These are phyloP conservation scores for Lysiphlebus fabarum DNA, from an alignment of 1,140 invertebrate species.

Conservation along the genomic window DNA sequence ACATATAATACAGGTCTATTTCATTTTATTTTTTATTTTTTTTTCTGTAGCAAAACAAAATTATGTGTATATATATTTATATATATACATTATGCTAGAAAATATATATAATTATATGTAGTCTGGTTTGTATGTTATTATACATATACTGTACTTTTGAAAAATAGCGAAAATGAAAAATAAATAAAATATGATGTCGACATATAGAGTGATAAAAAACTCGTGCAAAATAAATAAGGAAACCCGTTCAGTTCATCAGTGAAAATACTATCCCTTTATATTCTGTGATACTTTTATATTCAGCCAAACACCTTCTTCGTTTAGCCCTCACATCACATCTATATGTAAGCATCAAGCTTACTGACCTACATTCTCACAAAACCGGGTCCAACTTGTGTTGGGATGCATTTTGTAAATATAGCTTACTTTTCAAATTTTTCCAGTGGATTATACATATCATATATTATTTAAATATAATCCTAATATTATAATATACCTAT, in stretches of 20 bases:
- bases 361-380: conserved; percentile 53
- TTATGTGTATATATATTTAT: no score
- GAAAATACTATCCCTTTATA: conserved; percentile 27
- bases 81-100: no score
- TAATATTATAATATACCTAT: no score
- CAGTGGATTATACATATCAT: no score
- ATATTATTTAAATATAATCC: no score
- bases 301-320: conserved; percentile 23
- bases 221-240: conserved; percentile 34
- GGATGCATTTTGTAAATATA: conserved; percentile 9
- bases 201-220: conserved; percentile 23
- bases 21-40: no score
- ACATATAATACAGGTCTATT: conserved; percentile 27
- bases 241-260: conserved; percentile 51
- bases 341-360: conserved; percentile 34
- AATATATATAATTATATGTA: no score
- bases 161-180: conserved; percentile 22
- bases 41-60: no score
- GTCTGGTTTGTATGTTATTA: no score
- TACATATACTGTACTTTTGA: no score
- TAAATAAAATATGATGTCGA: conserved; percentile 31
- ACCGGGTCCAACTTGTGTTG: conserved; percentile 37
- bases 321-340: conserved; percentile 20
- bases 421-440: no score
- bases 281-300: no score